Evolutionary conservation across 2,888 invertebrate species (phyloP).

Genomic region (Ectobius pallidus): DNA sequence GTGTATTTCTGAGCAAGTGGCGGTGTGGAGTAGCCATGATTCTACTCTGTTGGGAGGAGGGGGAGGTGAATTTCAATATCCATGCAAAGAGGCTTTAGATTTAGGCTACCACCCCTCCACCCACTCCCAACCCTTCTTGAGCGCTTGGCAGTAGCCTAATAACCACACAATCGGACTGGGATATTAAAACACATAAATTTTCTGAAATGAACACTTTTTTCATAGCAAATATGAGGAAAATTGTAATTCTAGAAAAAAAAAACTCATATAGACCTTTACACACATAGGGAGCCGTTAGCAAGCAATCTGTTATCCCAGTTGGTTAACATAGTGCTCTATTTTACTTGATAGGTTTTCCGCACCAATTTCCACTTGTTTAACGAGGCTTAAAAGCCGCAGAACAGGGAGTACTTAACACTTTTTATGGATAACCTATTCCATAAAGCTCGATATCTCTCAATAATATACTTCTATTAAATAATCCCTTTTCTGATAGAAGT

Average conservation of each 20-base stretch:
- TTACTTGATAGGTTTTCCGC: background rate
- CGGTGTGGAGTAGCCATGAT: too few species aligned
- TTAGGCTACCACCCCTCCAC: background rate
- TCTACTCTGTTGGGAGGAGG: too few species aligned
- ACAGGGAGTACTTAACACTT: too few species aligned
- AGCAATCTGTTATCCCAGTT: background rate
- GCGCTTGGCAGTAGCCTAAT: background rate
- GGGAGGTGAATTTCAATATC: background rate
- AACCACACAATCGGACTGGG: conserved; percentile 5
- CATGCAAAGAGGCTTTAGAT: background rate
- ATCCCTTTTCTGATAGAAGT: too few species aligned
- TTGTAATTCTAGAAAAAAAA: conserved; percentile 9
- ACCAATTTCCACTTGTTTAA: too few species aligned
- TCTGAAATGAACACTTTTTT: conserved; percentile 15
- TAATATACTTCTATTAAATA: too few species aligned
- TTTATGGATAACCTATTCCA: too few species aligned
- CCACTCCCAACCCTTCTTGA: background rate
- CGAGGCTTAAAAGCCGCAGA: too few species aligned
- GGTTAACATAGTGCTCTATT: background rate
- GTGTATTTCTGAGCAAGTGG: background rate
- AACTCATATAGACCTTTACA: background rate
- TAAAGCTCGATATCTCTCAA: too few species aligned
- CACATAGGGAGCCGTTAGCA: background rate
- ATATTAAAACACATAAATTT: conserved; percentile 16
- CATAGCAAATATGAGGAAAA: conserved; percentile 3